Conservation (phyloP, 1,140 invertebrate genomes). For the Arctopsyche grandis region DNA sequence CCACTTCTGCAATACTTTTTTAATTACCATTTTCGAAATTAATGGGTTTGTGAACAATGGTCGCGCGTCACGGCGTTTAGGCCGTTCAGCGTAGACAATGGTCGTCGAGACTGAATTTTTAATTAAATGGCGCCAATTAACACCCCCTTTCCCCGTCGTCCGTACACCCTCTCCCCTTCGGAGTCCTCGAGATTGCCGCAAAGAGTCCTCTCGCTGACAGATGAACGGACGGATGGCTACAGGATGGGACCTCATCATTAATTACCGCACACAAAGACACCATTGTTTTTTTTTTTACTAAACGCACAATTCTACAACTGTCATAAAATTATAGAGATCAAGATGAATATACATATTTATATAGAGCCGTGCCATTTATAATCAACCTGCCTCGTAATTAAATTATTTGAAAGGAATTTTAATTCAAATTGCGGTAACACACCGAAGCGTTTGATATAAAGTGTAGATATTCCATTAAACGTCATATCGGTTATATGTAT, state of each 20-base stretch:
- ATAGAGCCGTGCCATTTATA: too few species aligned
- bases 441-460: too few species aligned
- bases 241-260: conserved; percentile 32
- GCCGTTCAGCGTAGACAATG: conserved; percentile 21
- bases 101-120: conserved; percentile 37
- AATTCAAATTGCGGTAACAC: too few species aligned
- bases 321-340: too few species aligned
- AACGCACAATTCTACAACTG: too few species aligned
- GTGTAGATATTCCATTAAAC: too few species aligned
- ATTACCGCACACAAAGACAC: conserved; percentile 21
- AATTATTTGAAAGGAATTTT: too few species aligned
- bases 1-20: not conserved
- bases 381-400: too few species aligned
- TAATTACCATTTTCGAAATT: conserved; percentile 39
- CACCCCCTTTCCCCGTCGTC: conserved; percentile 3
- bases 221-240: conserved; percentile 30
- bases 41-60: conserved; percentile 26
- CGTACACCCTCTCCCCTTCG: not conserved
- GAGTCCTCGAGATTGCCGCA: not conserved
- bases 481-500: too few species aligned
- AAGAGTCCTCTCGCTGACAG: not conserved
- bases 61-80: not conserved
- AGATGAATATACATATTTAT: too few species aligned
- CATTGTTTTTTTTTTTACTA: conserved; percentile 17
- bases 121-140: conserved; percentile 42